These are phyloP conservation scores for Bufotes viridis DNA, from an alignment of 2,797 vertebrate genomes.

Conservation along the genomic window DNA sequence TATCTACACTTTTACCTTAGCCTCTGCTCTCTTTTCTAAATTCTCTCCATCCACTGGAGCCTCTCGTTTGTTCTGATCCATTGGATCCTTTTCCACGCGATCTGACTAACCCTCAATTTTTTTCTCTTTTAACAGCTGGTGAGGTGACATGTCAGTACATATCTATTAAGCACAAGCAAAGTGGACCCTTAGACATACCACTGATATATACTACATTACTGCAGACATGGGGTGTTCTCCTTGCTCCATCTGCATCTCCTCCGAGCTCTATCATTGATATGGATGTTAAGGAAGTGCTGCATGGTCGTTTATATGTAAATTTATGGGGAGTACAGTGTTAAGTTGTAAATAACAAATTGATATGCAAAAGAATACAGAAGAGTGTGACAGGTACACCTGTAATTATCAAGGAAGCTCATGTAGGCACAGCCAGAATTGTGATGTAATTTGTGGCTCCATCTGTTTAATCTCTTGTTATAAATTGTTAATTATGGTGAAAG, in stretches of 20 bases:
- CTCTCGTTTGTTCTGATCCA: too few species aligned
- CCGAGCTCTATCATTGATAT: neutral
- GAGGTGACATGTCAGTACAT: neutral
- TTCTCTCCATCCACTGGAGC: too few species aligned
- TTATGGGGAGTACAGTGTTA: conserved; percentile 46
- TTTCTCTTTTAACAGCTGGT: too few species aligned
- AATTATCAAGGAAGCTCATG: conserved; percentile 42
- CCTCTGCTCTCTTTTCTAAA: too few species aligned
- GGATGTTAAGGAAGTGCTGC: conserved; percentile 34
- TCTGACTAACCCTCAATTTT: too few species aligned
- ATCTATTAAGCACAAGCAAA: neutral
- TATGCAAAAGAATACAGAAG: conserved; percentile 53
- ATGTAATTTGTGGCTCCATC: conserved; percentile 59
- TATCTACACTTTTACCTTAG: too few species aligned
- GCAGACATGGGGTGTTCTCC: neutral
- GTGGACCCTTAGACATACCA: too few species aligned
- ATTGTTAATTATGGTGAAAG: conserved; percentile 56
- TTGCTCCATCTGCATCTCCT: neutral
- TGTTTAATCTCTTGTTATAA: conserved; percentile 53
- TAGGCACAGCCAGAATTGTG: conserved; percentile 44
- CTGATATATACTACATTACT: neutral
- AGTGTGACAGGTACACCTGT: conserved; percentile 59
- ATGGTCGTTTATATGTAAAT: conserved; percentile 54
- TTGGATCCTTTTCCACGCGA: too few species aligned
- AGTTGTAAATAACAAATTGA: conserved; percentile 59